Evolutionary conservation across 2,797 vertebrate genomes (phyloP), one percentile per base, ranked within the genome.

Genomic region (Chelmon rostratus): DNA sequence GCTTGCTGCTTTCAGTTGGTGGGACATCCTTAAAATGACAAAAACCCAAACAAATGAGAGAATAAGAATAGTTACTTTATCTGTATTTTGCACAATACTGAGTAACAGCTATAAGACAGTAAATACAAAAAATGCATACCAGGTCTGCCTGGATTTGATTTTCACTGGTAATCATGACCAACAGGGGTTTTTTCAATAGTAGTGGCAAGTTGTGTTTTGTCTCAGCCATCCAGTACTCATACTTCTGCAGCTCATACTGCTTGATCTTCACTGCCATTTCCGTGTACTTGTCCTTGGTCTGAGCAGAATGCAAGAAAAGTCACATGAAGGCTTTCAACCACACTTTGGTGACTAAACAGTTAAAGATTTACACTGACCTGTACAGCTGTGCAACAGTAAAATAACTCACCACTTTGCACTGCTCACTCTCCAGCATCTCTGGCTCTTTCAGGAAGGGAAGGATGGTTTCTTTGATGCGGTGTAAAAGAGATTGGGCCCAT

Each of bases 251-350:
- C 83, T 98, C 96, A 28, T 97, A 99, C 0, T 95, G 91, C 37
- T 90, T 96, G 90, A 99, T 94, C 6, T 68, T 86, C 85, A 86
- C 74, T 2, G 95, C 95, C 70, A 97, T 87, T 79, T 96, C 92
- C 68, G 95, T 63, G 70, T 97, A 99, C 19, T 91, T 96, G 18
- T 94, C 89, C 56, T 93, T 96, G 15, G 96, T 96, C 98, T 99
- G 47, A 73, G 58, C 25, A 77, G n/a, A 85, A 85, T 28, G 63
- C 38, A 85, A 3, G 2, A 66, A 59, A 76, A 35, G 56, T 67
- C n/a, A 69, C 8, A 52, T 19, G 15, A 58, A 28, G 3, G 3
- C 31, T 70, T 78, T 68, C 0, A 38, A 21, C 31, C 15, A 35
- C 5, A 74, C 28, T 35, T 64, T 66, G 31, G 0, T 57, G 53